phyloP scores from a whole-genome alignment of 23 tunicate species.

The Ascidia mentula region DNA sequence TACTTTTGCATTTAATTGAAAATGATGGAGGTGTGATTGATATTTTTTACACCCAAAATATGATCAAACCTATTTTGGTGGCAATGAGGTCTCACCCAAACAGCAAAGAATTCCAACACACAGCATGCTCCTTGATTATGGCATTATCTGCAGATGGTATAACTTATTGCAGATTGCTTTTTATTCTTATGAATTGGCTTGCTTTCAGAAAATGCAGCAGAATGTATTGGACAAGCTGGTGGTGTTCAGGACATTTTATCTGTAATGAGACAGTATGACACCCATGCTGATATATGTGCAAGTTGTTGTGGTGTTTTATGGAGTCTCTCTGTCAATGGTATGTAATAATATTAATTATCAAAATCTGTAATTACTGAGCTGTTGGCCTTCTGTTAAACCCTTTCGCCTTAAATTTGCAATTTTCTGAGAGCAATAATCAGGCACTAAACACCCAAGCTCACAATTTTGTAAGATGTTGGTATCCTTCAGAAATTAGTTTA shows the following conservation, averaged over 20 bases:
- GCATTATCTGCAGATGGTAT: constrained; percentile 76
- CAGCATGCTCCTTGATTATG: constrained; percentile 82
- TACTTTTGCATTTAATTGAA: constrained; percentile 29
- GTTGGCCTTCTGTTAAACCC: too few species aligned
- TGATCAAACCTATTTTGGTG: constrained; percentile 54
- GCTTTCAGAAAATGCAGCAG: constrained; percentile 77
- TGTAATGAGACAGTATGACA: constrained; percentile 80
- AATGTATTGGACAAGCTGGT: constrained; percentile 86
- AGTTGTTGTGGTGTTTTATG: constrained; percentile 86
- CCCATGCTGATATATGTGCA: constrained; percentile 60
- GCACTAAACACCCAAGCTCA: too few species aligned
- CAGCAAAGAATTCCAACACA: constrained; percentile 60
- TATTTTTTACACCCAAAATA: constrained; percentile 56
- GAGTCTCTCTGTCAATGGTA: constrained; percentile 84
- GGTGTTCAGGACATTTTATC: constrained; percentile 93
- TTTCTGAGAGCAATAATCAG: too few species aligned
- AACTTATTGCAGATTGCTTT: too few species aligned
- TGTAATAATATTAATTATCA: too few species aligned
- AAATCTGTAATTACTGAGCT: too few species aligned
- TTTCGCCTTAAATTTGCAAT: too few species aligned
- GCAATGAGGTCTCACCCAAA: constrained; percentile 81
- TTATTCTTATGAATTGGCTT: too few species aligned
- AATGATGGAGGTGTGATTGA: constrained; percentile 28
- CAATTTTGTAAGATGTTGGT: too few species aligned
- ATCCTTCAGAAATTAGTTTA: too few species aligned